phyloP scores from a whole-genome alignment of 2,888 invertebrate species.

The Microchrysa polita region DNA sequence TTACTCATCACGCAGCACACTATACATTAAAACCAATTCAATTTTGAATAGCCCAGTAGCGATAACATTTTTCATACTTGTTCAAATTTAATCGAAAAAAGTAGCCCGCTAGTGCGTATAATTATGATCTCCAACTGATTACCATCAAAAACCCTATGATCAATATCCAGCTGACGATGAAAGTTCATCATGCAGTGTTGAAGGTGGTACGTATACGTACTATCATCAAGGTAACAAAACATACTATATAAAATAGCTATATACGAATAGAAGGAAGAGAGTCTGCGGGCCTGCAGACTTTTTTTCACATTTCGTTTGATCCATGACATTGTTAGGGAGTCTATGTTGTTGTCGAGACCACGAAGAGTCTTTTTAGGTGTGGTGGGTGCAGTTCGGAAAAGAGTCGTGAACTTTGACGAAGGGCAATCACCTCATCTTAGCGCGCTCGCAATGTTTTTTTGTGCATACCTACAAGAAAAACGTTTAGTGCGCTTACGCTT shows the following conservation, averaged over 20 bases:
- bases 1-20: too few species aligned
- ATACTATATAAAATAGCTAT: constrained; percentile 14
- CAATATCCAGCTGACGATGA: neutral
- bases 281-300: neutral
- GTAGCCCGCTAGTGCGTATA: too few species aligned
- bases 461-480: constrained; percentile 27
- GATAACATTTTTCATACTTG: too few species aligned
- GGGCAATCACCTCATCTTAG: constrained; percentile 40
- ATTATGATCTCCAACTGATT: too few species aligned
- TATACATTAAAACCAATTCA: too few species aligned
- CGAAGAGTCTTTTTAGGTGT: constrained; percentile 42
- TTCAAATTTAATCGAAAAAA: too few species aligned
- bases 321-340: constrained; percentile 43
- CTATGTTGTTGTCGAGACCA: constrained; percentile 12
- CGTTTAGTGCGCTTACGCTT: constrained; percentile 17
- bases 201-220: neutral
- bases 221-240: constrained; percentile 32
- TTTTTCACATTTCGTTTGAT: constrained; percentile 39
- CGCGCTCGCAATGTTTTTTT: constrained; percentile 42
- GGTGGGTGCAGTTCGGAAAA: constrained; percentile 42
- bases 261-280: constrained; percentile 32
- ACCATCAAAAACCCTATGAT: too few species aligned
- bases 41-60: too few species aligned
- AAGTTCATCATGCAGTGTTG: constrained; percentile 13
- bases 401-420: constrained; percentile 43